A percentile compares a stretch with the other conserved stretches of the same genome.
phyloP scores from a whole-genome alignment of 2,113 vertebrate species.

The Stictonetta naevosa region DNA sequence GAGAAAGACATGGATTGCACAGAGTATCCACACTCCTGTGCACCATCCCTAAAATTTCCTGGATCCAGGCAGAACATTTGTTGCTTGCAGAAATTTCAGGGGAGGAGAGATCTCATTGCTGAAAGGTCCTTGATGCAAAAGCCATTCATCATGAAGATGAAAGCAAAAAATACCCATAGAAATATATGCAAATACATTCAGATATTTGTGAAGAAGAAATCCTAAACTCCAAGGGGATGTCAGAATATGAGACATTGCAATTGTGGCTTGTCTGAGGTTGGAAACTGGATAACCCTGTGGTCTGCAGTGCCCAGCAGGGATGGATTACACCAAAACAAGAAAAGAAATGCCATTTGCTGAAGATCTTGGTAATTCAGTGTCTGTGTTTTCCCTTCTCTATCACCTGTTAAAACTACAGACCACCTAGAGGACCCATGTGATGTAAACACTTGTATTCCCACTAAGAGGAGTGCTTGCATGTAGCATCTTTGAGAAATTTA shows the following conservation, averaged over 20 bases:
- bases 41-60: neutral
- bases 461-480: neutral
- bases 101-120: neutral
- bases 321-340: neutral
- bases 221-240: neutral
- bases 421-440: neutral
- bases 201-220: neutral
- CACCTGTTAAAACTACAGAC: fast-evolving
- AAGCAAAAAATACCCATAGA: neutral
- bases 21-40: neutral
- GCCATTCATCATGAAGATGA: neutral
- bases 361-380: neutral
- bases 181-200: neutral
- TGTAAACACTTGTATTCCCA: neutral
- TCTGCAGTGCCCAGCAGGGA: neutral
- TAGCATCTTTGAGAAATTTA: fast-evolving
- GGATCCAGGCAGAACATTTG: neutral
- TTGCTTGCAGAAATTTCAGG: neutral
- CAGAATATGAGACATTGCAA: neutral
- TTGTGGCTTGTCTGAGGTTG: neutral
- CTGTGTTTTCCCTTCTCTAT: neutral
- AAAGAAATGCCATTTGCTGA: neutral
- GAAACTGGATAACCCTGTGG: neutral
- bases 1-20: neutral
- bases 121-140: neutral